phyloP scores from a whole-genome alignment of 2,888 invertebrate genomes.

The Eupithecia exiguata region DNA sequence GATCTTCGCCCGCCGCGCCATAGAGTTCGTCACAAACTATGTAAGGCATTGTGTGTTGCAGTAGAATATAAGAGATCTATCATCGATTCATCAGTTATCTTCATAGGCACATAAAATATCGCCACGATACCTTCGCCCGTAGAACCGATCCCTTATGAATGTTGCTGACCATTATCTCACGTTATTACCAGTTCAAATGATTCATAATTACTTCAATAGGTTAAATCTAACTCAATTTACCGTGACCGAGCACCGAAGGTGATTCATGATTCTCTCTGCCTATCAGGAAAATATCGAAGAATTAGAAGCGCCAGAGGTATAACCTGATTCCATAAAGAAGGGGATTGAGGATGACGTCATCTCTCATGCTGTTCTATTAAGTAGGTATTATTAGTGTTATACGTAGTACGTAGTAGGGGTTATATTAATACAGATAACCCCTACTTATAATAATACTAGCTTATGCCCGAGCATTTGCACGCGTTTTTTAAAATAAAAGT shows the following conservation, averaged over 20 bases:
- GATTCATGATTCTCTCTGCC: background rate
- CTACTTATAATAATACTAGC: too few relatives aligned
- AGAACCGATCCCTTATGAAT: background rate
- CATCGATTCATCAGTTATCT: too few relatives aligned
- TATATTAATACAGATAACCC: too few relatives aligned
- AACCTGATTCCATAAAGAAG: background rate
- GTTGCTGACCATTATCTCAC: background rate
- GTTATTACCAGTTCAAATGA: constrained; percentile 1
- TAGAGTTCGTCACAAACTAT: too few relatives aligned
- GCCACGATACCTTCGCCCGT: background rate
- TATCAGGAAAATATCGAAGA: constrained; percentile 1
- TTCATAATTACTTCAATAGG: constrained; percentile 9
- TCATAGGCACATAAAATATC: background rate
- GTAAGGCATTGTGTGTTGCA: too few relatives aligned
- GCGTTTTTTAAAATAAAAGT: too few relatives aligned
- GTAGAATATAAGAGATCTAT: too few relatives aligned
- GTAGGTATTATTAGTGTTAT: too few relatives aligned
- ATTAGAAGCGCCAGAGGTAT: background rate
- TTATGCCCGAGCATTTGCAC: too few relatives aligned
- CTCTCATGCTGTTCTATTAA: background rate
- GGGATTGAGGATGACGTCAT: background rate
- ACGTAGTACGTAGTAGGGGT: too few relatives aligned
- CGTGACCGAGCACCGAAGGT: background rate
- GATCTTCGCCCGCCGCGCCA: too few relatives aligned
- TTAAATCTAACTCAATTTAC: constrained; percentile 11